Evolutionary conservation across 2,113 vertebrate genomes (phyloP).

Genomic region (Hippocampus mohnikei): DNA sequence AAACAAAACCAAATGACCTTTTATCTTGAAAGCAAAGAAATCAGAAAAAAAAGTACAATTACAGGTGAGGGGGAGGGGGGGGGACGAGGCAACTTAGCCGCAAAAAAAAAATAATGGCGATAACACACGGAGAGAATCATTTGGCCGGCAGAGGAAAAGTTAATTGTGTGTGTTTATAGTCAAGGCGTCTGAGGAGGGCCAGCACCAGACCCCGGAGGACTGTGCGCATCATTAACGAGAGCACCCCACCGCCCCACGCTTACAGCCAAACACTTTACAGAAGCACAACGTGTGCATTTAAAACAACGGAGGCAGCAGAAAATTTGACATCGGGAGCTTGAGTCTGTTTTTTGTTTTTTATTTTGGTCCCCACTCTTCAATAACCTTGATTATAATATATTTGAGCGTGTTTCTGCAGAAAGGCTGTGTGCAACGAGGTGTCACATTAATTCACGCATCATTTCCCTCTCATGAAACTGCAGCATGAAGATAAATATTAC

Average conservation of each 20-base stretch:
- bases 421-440: neutral
- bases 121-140: neutral
- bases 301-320: neutral
- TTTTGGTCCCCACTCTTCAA: neutral
- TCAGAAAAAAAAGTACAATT: neutral
- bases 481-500: neutral
- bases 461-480: neutral
- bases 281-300: neutral
- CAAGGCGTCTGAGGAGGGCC: neutral
- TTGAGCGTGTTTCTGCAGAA: neutral
- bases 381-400: neutral
- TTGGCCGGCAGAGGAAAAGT: neutral
- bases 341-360: neutral
- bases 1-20: neutral
- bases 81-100: neutral
- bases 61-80: neutral
- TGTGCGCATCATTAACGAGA: neutral
- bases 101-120: neutral
- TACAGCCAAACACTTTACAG: neutral
- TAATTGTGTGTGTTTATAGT: slow-evolving; percentile 11
- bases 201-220: neutral
- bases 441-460: slow-evolving; percentile 6
- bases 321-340: neutral
- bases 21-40: neutral
- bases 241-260: neutral